phyloP scores from a whole-genome alignment of 2,797 vertebrate species.

The Clarias platycephalus region DNA sequence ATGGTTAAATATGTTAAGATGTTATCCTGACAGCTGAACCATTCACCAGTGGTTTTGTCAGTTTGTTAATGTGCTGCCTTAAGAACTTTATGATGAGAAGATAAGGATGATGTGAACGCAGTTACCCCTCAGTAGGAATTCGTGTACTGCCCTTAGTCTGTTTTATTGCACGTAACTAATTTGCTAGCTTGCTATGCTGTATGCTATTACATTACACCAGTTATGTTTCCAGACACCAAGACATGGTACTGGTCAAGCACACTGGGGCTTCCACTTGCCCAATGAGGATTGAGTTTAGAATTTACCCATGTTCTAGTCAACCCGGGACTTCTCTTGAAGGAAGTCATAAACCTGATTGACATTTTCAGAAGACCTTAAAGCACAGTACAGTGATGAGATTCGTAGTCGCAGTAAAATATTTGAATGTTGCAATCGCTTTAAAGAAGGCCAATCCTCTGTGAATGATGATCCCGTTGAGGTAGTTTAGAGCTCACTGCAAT shows the following conservation, averaged over 20 bases:
- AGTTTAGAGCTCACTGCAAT: too few relatives aligned
- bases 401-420: too few relatives aligned
- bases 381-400: too few relatives aligned
- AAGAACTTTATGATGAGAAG: neutral
- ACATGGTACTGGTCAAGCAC: neutral
- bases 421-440: too few relatives aligned
- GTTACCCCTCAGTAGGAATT: neutral
- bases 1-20: neutral
- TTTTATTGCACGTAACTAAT: neutral
- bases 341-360: too few relatives aligned
- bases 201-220: neutral
- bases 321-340: too few relatives aligned
- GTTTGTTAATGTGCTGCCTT: neutral
- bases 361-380: too few relatives aligned
- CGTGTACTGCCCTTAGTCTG: neutral
- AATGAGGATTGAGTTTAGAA: neutral
- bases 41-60: neutral
- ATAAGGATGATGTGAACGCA: neutral
- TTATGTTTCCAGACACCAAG: neutral
- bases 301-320: neutral
- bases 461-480: too few relatives aligned
- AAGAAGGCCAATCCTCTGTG: too few relatives aligned
- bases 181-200: neutral
- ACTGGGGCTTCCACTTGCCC: neutral
- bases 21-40: neutral